Base-by-base conservation (phyloP, 2,113 vertebrate genomes). In the Potamarius usumacintae region DNA sequence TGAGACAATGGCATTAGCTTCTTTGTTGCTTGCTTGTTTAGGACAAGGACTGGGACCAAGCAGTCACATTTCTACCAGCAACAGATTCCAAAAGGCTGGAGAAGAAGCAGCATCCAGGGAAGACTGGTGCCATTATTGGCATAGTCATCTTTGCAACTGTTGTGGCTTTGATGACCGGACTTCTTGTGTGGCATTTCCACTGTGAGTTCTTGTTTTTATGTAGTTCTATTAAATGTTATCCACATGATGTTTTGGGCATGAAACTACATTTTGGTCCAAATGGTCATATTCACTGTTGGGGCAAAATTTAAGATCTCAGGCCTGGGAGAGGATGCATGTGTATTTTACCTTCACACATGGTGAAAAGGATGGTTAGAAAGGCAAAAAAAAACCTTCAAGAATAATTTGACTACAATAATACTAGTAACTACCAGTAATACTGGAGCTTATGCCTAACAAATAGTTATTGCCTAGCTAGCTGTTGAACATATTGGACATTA, bases 181-280 rank as follows among this genome's bases (percentile, higher is more conserved):
- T 96, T 53, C 91, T 96, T 71, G 94, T 96, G 71, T 96, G 96
- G 96, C 94, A 95, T 89, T 96, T 96, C 88, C 94, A 95, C 84
- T 96, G 96, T 96, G 82, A 96, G 96, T 91, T 9, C 30, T 25
- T 50, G 12, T 30, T 42, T 42, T 48, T 48, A 57, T 48, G 9
- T 63, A 20, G 55, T 60, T 62, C n/a, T 53, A 7, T 83, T 83
- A 65, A 25, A 22, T 63, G 7, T 11, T 0, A 50, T 50, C 10
- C 18, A 5, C 9, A 9, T 67, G n/a, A 83, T 83, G 58, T 42
- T 0, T 50, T 63, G n/a, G 7, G 3, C 20, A 48, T 76, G 9
- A 76, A 76, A 50, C 1, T 25, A 25, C 72, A 76, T 10, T 50
- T 50, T 76, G 72, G 72, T 50, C 34, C 69, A 34, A 42, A 72